Conservation (phyloP, 2,113 vertebrate genomes). For the Scartelaos histophorus region DNA sequence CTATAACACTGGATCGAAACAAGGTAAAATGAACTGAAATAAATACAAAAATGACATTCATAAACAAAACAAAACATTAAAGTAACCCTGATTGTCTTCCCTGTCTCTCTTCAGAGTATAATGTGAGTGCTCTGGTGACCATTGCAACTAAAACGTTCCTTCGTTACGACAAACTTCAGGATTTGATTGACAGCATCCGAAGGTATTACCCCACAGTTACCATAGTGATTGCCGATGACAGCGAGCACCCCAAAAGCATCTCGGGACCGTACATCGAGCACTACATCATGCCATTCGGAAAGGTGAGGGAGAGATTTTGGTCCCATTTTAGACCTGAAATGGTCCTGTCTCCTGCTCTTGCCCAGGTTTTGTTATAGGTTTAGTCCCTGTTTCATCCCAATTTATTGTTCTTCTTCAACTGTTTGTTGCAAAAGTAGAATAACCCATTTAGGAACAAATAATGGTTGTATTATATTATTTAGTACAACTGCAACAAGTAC, state of each 20-base stretch:
- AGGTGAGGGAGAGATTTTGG: constrained; percentile 72
- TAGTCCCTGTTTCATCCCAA: no score
- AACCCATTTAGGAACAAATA: no score
- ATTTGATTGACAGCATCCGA: constrained; percentile 87
- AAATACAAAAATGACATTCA: background rate
- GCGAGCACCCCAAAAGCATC: constrained; percentile 79
- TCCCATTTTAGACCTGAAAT: background rate
- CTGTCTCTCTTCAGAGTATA: constrained; percentile 74
- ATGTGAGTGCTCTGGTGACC: constrained; percentile 86
- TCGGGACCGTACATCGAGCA: constrained; percentile 85
- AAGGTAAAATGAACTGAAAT: constrained; percentile 47
- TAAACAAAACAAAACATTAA: background rate
- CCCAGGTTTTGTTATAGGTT: no score
- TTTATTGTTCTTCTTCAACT: no score
- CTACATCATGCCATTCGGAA: constrained; percentile 93
- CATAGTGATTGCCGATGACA: constrained; percentile 90
- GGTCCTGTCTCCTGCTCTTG: no score
- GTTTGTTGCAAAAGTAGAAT: no score
- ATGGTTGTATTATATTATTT: no score
- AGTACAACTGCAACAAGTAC: no score
- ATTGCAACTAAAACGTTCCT: constrained; percentile 92
- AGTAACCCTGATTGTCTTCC: background rate
- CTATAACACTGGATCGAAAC: constrained; percentile 77
- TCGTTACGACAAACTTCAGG: constrained; percentile 86
- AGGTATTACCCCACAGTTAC: constrained; percentile 86